Evolutionary conservation across 2,797 vertebrate genomes (phyloP), one percentile per base, ranked within the genome.

Genomic region (Pygocentrus nattereri): DNA sequence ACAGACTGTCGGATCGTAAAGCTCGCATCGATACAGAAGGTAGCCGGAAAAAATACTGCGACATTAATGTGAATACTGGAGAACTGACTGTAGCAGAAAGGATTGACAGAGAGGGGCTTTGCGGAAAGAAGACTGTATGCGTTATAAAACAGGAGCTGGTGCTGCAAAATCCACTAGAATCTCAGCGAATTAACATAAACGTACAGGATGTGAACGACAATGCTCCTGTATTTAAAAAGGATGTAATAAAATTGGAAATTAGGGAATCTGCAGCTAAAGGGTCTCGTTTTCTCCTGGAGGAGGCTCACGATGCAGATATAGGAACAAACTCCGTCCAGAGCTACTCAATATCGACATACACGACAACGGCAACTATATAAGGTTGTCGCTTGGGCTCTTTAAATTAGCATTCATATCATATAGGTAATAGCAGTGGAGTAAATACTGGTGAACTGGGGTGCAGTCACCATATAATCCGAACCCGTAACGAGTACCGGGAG

Each of bases 61-160:
- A 90, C 2, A 86, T 94, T 18, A 91, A 91, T 87, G 30, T 88
- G 27, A 87, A 44, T 4, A 88, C 82, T 5, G 92, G 92, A 25
- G 89, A 92, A 61, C 82, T 94, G 71, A 78, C 82, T 59, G 59
- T 84, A 7, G 49, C 76, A 11, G 87, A 86, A 13, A 82, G 77
- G 30, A 87, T 89, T 31, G 86, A 94, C 64, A 84, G 93, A 83
- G 93, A 93, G 67, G 76, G 72, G 72, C 74, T 94, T 27, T 93
- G 93, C 58, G 80, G 47, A 7, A 38, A 10, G 0, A 82, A 50
- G 41, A 15, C 38, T 4, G 27, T 64, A 0, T 82, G 85, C 4
- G 16, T 61, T 5, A 0, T 85, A 1, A 68, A 64, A 15, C 44
- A 65, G 0, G 80, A 86, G 6, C 1, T 86, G 0, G 54, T 86